Base-by-base conservation (phyloP, 2,113 vertebrate species). In the Mola mola region DNA sequence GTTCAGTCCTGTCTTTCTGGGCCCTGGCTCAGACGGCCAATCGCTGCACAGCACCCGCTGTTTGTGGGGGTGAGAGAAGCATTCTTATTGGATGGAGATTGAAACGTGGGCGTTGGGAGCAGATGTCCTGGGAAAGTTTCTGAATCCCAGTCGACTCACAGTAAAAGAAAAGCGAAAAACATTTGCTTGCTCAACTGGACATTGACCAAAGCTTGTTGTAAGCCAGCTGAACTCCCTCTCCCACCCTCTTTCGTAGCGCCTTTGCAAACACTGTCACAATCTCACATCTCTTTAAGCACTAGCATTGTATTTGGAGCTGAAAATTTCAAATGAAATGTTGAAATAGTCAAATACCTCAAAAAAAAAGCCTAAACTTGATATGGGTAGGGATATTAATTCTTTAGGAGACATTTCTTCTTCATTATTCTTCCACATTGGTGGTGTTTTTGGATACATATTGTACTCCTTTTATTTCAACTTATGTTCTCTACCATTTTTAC, bases 61-160 rank as follows among this genome's bases (percentile, higher is more conserved):
- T 66, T 74, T 75, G 80, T 73, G 60, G 83, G 62, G 78, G 59
- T 46, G 67, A 75, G 70, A 58, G 49, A 82, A 66, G 60, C 53
- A 1, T 17, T 74, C 29, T 55, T 29, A 92, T 90, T 93, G 92
- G 92, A 43, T 6, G 17, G 67, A 36, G 68, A 63, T 13, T 33
- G 37, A 59, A 82, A 87, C 83, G 90, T 93, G 90, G 92, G 91
- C 56, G 90, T 84, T 38, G 69, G 82, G 89, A 92, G 92, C 91
- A 93, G 90, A 93, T 93, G 92, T 93, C 91, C 91, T 93, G 92
- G 92, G 92, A 93, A 93, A 92, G 85, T 88, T 92, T 79, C 74
- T 86, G 84, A 90, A 90, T 93, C 90, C 90, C 90, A 92, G 84
- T 88, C 73, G 77, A 83, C 86, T 74, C 67, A 62, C 78, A 83